Conservation (phyloP, 2,797 vertebrate genomes). For the Fistularia commersonii region DNA sequence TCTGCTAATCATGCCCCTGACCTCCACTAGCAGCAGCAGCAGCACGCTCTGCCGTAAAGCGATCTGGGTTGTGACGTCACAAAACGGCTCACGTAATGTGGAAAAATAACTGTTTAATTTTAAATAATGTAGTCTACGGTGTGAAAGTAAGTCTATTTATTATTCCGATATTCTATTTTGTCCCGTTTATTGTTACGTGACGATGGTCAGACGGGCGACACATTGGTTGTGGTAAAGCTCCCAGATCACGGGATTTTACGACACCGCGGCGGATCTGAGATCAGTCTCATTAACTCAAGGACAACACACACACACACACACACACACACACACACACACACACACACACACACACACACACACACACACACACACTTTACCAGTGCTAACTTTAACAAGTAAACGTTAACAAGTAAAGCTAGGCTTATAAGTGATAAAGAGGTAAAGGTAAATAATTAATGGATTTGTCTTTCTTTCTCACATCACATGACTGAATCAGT, state of each 20-base stretch:
- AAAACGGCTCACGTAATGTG: neutral
- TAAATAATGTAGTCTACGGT: too few relatives aligned
- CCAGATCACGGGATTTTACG: conserved; percentile 9
- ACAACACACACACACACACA: neutral
- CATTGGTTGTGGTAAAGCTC: too few relatives aligned
- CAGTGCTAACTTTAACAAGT: too few relatives aligned
- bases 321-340: neutral
- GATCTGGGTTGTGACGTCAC: conserved; percentile 36
- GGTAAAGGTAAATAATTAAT: too few relatives aligned
- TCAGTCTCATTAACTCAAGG: conserved; percentile 16
- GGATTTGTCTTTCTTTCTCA: too few relatives aligned
- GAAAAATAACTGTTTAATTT: neutral
- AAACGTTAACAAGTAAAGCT: too few relatives aligned
- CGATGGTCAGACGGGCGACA: too few relatives aligned
- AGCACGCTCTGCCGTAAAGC: conserved; percentile 68
- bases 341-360: neutral
- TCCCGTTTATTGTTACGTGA: too few relatives aligned
- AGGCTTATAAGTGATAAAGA: too few relatives aligned
- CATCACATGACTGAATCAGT: too few relatives aligned
- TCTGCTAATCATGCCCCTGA: conserved; percentile 32
- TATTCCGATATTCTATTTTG: too few relatives aligned
- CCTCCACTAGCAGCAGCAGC: conserved; percentile 64
- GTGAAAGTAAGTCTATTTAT: too few relatives aligned
- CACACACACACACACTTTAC: neutral
- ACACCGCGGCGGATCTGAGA: conserved; percentile 23